These are phyloP conservation scores for Pangasianodon hypophthalmus DNA, from an alignment of 2,113 vertebrate species.

Conservation along the genomic window DNA sequence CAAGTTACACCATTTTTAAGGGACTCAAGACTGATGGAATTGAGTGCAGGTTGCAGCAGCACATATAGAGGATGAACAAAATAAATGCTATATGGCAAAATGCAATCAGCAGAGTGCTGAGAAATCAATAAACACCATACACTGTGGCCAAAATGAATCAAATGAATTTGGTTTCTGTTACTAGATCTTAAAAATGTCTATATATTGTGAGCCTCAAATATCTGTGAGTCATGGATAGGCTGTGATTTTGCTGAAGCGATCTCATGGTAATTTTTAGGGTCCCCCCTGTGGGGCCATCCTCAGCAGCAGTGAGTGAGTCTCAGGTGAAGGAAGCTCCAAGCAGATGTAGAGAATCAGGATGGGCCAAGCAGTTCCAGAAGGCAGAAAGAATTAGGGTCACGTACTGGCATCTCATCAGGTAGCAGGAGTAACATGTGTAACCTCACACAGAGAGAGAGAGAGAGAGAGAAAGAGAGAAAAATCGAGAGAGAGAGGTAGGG, in stretches of 20 bases:
- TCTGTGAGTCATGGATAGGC: neutral
- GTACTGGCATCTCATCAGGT: neutral
- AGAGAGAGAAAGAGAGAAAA: neutral
- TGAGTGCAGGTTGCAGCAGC: neutral
- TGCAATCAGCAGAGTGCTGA: neutral
- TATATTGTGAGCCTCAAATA: neutral
- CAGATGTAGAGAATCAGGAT: neutral
- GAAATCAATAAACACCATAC: neutral
- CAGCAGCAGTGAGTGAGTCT: neutral
- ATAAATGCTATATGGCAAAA: neutral
- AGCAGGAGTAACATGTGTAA: neutral
- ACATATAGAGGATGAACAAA: neutral
- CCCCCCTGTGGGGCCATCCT: neutral
- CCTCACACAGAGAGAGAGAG: neutral
- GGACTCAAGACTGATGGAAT: neutral
- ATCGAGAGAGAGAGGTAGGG: neutral
- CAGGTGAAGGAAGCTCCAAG: neutral
- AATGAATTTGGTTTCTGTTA: neutral
- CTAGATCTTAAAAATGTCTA: too few species aligned
- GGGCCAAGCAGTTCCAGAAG: neutral
- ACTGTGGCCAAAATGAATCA: neutral
- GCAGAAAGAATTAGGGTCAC: neutral
- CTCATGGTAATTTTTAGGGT: neutral
- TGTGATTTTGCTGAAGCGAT: neutral
- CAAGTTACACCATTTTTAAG: neutral